These are phyloP conservation scores for Astropecten irregularis DNA, from an alignment of 53 echinoderm and acorn worm species.

Conservation along the genomic window DNA sequence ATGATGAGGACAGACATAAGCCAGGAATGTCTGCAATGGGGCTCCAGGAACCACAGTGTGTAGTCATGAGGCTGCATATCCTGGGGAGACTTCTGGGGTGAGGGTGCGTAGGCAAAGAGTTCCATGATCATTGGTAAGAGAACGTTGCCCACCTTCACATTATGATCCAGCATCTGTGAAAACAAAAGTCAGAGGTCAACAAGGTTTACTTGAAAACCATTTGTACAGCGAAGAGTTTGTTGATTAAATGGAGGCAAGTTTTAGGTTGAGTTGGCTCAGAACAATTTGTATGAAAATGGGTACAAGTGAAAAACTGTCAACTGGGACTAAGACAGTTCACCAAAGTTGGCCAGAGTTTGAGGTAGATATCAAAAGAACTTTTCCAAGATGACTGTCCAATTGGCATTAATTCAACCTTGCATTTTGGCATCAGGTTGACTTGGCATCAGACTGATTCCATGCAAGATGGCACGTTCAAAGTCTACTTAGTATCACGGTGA, in stretches of 20 bases:
- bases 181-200: not conserved
- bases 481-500: too few relatives aligned
- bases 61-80: conserved; percentile 85
- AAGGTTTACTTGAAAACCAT: not conserved
- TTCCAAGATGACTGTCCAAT: too few relatives aligned
- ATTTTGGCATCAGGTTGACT: too few relatives aligned
- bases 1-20: conserved; percentile 87
- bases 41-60: conserved; percentile 89
- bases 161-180: conserved; percentile 87
- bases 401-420: too few relatives aligned
- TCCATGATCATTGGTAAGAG: conserved; percentile 83
- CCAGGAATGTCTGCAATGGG: conserved; percentile 94
- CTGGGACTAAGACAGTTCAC: too few relatives aligned
- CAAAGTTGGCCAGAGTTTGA: too few relatives aligned
- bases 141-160: conserved; percentile 88
- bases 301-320: too few relatives aligned
- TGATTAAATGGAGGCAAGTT: not conserved
- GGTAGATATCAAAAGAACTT: too few relatives aligned
- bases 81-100: conserved; percentile 81
- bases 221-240: not conserved
- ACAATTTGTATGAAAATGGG: too few relatives aligned
- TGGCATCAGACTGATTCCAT: too few relatives aligned
- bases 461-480: too few relatives aligned
- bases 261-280: not conserved
- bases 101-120: conserved; percentile 81